Evolutionary conservation across 1,140 invertebrate genomes (phyloP).

Genomic region (Triops cancriformis): DNA sequence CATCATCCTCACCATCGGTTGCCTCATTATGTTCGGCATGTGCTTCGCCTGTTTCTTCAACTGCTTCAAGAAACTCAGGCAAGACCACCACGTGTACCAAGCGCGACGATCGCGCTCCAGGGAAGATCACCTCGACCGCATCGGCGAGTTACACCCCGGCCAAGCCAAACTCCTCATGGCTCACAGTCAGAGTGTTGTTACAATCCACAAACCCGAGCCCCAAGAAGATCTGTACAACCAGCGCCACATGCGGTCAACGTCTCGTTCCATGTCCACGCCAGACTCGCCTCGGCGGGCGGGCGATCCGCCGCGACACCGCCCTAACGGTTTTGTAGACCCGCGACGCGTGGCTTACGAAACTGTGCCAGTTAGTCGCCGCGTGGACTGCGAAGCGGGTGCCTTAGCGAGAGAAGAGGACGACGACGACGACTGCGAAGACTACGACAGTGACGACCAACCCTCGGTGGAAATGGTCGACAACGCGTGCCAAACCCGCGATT

Average conservation of each 20-base stretch:
- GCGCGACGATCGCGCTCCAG: conserved; percentile 27
- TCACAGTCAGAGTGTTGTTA: conserved; percentile 18
- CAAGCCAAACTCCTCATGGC: conserved; percentile 21
- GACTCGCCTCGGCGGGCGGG: background rate
- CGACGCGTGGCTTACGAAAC: conserved; percentile 29
- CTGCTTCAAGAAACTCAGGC: conserved; percentile 69
- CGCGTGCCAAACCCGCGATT: conserved; percentile 68
- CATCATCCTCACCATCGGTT: conserved; percentile 82
- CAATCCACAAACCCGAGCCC: background rate
- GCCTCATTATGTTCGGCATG: conserved; percentile 74
- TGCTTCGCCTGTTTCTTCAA: conserved; percentile 76
- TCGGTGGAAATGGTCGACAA: conserved; percentile 60
- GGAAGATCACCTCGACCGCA: conserved; percentile 27
- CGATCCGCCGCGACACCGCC: background rate
- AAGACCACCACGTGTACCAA: conserved; percentile 57
- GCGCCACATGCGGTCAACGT: background rate
- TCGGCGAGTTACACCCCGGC: conserved; percentile 18
- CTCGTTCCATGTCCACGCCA: background rate
- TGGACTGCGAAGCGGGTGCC: background rate
- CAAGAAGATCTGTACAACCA: background rate
- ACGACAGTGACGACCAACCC: conserved; percentile 32
- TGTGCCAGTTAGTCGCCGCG: conserved; percentile 25
- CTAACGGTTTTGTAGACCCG: background rate
- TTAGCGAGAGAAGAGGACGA: conserved; percentile 28
- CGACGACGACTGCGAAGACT: conserved; percentile 32